Evolutionary conservation across 1,140 invertebrate genomes (phyloP).

Genomic region (Macrobrachium nipponense): DNA sequence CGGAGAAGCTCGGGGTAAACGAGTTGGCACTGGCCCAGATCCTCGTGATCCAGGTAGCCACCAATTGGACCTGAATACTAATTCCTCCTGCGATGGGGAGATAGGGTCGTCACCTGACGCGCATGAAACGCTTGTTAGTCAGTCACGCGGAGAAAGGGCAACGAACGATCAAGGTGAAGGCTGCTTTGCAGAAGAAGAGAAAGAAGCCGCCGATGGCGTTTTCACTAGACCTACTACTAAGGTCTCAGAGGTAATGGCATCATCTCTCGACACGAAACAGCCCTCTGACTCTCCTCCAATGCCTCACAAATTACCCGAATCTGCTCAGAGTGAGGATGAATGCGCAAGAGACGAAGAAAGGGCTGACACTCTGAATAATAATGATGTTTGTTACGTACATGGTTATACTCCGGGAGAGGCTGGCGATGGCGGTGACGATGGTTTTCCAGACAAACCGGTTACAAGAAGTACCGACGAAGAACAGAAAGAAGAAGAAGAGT

Average conservation of each 20-base stretch:
- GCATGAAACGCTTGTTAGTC: neutral
- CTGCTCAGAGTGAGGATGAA: too few species aligned
- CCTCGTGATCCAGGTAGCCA: conserved; percentile 4
- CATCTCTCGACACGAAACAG: too few species aligned
- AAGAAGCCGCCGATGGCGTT: neutral
- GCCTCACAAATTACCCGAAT: too few species aligned
- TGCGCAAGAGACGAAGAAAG: too few species aligned
- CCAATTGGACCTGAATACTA: neutral
- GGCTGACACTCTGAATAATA: too few species aligned
- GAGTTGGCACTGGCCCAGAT: neutral
- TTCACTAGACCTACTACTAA: neutral
- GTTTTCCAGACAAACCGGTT: too few species aligned
- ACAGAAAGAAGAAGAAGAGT: too few species aligned
- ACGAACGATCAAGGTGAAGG: neutral
- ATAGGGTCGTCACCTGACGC: neutral
- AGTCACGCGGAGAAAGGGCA: neutral
- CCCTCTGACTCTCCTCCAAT: neutral
- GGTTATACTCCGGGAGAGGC: too few species aligned
- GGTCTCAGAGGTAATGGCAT: neutral
- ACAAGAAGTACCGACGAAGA: too few species aligned
- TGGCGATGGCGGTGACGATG: too few species aligned
- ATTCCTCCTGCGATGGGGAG: neutral
- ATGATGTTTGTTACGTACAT: too few species aligned
- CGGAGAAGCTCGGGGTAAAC: neutral
- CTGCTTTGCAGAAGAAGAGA: neutral